These are phyloP conservation scores for Cherax destructor DNA, from an alignment of 1,140 invertebrate genomes.

Conservation along the genomic window DNA sequence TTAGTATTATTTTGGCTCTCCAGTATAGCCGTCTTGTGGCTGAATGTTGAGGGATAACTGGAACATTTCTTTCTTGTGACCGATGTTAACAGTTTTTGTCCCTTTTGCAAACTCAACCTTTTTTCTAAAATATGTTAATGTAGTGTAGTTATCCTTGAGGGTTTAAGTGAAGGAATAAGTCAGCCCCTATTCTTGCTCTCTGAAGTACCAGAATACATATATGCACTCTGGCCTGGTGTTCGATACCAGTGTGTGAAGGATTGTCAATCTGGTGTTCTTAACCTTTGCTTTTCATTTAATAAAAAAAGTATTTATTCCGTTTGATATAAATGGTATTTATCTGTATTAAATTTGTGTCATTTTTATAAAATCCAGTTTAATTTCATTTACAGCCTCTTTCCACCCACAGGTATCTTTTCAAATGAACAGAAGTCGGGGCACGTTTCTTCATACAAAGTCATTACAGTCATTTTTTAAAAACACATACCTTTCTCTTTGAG, in stretches of 20 bases:
- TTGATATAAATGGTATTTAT: no score
- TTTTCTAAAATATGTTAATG: constrained; percentile 32
- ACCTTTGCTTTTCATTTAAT: constrained; percentile 7
- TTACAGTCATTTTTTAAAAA: constrained; percentile 50
- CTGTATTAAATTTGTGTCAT: constrained; percentile 43
- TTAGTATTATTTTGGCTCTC: constrained; percentile 29
- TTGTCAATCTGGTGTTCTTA: not conserved
- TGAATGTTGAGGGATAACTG: constrained; percentile 30
- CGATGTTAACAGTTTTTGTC: constrained; percentile 16
- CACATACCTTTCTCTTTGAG: constrained; percentile 34
- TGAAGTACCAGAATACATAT: constrained; percentile 47
- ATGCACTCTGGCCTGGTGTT: constrained; percentile 43
- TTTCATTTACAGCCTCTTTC: constrained; percentile 38
- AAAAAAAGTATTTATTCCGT: no score
- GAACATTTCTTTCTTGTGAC: constrained; percentile 21
- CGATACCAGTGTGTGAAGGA: constrained; percentile 37
- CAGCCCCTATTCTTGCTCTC: constrained; percentile 16
- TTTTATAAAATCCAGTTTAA: constrained; percentile 49
- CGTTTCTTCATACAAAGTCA: constrained; percentile 31
- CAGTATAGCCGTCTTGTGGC: constrained; percentile 5
- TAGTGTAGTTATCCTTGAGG: constrained; percentile 1
- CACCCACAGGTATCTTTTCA: constrained; percentile 58
- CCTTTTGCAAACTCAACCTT: not conserved
- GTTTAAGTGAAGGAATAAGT: constrained; percentile 44
- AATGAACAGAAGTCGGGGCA: constrained; percentile 46